Evolutionary conservation across 2,113 vertebrate genomes (phyloP).

Genomic region (Anhinga rufa): DNA sequence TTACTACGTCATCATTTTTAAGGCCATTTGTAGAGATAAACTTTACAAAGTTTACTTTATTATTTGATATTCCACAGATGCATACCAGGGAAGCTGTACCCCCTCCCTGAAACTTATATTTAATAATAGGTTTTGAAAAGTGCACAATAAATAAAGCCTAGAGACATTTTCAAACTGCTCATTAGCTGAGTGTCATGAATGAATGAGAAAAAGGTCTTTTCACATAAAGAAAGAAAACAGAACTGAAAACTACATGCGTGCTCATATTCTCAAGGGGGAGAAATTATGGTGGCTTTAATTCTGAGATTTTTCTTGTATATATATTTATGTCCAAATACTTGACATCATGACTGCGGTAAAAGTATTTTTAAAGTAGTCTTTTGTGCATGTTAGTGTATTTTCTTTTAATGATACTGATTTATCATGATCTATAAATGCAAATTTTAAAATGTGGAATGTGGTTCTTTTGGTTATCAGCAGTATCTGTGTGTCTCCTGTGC

Average conservation of each 20-base stretch:
- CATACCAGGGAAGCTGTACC: background rate
- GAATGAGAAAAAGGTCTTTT: background rate
- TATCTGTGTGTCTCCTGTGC: accelerated
- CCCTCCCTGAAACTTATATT: background rate
- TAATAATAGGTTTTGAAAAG: background rate
- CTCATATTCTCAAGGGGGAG: background rate
- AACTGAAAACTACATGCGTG: background rate
- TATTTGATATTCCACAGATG: background rate
- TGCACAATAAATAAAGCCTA: background rate
- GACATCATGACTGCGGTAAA: background rate
- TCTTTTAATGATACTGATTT: background rate
- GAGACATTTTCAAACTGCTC: background rate
- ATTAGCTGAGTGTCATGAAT: background rate
- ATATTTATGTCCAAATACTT: background rate
- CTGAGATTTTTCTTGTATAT: background rate
- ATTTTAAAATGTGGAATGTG: background rate
- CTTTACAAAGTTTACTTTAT: background rate
- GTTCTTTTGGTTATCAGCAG: background rate
- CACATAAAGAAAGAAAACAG: background rate
- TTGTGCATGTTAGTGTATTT: background rate
- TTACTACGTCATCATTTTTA: background rate
- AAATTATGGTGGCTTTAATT: background rate
- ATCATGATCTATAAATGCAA: background rate
- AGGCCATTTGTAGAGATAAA: background rate
- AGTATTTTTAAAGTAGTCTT: background rate